Base-by-base conservation (phyloP, 2,888 invertebrate genomes). In the Microplitis manilae region DNA sequence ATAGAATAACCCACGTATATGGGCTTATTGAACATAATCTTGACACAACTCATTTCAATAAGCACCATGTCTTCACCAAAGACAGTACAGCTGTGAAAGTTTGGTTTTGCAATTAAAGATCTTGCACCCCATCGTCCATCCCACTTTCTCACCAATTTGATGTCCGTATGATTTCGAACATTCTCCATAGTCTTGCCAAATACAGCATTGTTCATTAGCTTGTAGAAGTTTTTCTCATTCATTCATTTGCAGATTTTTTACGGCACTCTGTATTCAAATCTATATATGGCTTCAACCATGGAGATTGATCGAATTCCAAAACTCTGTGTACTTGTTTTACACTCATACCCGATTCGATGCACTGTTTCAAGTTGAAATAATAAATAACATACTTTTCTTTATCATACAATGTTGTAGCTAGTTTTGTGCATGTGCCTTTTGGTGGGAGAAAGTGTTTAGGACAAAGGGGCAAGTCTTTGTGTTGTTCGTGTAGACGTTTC, bases 381-480 rank as follows among this genome's bases (percentile, higher is more conserved):
- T 50, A 9, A 9, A 50, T 50, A 9, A 50, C 50, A 67, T 67
- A 67, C n/a, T 67, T 13, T 6, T 67, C 17, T 67, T 67, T 15
- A 13, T 38, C 41, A 17, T 50, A 9, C 9, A 7, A 50, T 50
- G 50, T 50, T 7, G 50, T 50, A 9, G 50, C 50, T 50, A 50
- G 50, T 50, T 50, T 50, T 8, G 9, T 9, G 13, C 50, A 50
- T 20, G 20, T 20, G 1, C 20, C 20, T 2, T 50, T 50, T 50
- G 13, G 50, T 50, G 50, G 50, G 4, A 50, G 8, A 50, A 50
- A 50, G 9, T 50, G 83, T 75, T 88, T 82, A 0, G 85, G 77
- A 71, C 86, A 87, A 77, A 88, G 85, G 4, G 86, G 87, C 5
- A 87, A 80, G 79, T 88, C 87, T 61, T 83, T 83, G 75, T 89